phyloP scores from a whole-genome alignment of 1,140 invertebrate species.

The Globodera ellingtonae region DNA sequence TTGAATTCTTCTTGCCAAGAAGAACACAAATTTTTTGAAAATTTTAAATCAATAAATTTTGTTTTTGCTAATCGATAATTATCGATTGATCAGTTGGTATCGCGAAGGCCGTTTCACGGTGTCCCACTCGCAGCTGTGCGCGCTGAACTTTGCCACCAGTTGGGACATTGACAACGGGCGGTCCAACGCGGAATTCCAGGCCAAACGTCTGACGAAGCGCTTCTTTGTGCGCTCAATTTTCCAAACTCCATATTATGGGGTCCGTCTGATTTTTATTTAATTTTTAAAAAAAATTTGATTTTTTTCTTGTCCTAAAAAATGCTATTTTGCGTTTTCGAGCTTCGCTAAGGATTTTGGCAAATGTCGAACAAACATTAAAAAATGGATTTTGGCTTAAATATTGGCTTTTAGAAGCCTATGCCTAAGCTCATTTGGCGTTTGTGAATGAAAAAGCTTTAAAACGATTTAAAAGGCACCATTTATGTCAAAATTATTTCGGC shows the following conservation, averaged over 20 bases:
- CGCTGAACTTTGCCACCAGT: conserved; percentile 22
- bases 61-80: no score
- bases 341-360: no score
- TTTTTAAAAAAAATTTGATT: no score
- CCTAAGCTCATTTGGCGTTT: no score
- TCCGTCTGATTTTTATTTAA: not conserved
- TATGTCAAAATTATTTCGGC: not conserved
- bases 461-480: no score
- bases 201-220: not conserved
- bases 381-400: no score
- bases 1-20: no score
- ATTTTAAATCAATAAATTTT: no score
- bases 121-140: conserved; percentile 30
- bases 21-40: no score
- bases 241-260: conserved; percentile 9
- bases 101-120: conserved; percentile 34
- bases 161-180: conserved; percentile 24
- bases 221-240: not conserved
- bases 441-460: no score
- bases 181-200: not conserved
- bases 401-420: no score
- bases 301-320: not conserved
- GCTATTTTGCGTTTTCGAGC: not conserved
- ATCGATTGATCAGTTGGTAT: conserved; percentile 64
- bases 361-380: no score